Evolutionary conservation across 2,797 vertebrate species (phyloP).

Genomic region (Natrix natrix): DNA sequence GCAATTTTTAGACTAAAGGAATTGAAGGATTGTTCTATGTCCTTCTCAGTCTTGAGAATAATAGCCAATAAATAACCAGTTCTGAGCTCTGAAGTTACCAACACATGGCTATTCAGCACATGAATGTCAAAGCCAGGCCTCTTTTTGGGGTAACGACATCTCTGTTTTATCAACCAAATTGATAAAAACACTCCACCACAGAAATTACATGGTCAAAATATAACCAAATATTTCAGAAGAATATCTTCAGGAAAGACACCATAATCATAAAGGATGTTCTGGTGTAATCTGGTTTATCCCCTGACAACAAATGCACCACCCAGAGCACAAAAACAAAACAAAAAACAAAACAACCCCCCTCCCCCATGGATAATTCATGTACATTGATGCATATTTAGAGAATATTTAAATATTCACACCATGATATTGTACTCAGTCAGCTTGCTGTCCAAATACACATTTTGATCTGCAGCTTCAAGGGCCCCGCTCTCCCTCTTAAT

Average conservation of each 20-base stretch:
- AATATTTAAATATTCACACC: neutral
- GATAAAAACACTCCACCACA: neutral
- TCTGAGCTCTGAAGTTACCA: neutral
- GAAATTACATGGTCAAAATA: neutral
- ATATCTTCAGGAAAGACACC: neutral
- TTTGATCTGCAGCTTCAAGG: neutral
- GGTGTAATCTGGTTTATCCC: neutral
- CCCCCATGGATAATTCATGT: neutral
- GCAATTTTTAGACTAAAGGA: neutral
- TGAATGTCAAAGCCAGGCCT: neutral
- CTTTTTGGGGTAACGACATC: neutral
- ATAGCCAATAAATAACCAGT: neutral
- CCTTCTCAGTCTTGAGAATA: neutral
- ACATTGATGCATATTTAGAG: neutral
- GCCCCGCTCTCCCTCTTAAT: neutral
- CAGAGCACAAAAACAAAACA: neutral
- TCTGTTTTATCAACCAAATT: neutral
- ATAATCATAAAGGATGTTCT: neutral
- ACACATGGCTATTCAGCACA: neutral
- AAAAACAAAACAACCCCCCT: too few species aligned
- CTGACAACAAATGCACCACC: neutral
- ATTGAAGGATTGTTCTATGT: neutral
- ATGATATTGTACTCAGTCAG: neutral
- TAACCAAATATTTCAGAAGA: neutral
- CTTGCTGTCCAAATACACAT: neutral